A percentile compares a stretch with the other conserved stretches of the same genome.
Evolutionary conservation across 1,140 invertebrate species (phyloP).

Genomic region (Sitobion miscanthi): DNA sequence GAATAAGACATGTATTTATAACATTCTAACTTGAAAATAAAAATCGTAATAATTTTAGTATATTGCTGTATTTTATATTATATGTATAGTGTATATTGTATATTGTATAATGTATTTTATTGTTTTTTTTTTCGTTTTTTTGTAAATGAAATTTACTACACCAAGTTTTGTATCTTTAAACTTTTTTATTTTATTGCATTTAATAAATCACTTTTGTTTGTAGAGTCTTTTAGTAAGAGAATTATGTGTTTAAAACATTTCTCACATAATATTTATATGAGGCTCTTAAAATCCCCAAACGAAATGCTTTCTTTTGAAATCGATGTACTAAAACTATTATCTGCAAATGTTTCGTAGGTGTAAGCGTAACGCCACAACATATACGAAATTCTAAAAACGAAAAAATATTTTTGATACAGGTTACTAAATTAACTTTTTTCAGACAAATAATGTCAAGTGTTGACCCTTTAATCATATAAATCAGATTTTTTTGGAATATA

Average conservation of each 20-base stretch:
- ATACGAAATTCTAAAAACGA: not conserved
- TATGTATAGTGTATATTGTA: not conserved
- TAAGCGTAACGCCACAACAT: not conserved
- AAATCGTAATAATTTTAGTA: not conserved
- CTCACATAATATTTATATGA: not conserved
- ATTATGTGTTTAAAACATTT: constrained; percentile 26
- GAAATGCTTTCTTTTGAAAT: not conserved
- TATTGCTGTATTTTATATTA: not conserved
- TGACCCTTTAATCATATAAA: not conserved
- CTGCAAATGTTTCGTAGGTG: not conserved
- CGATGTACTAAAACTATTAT: not conserved
- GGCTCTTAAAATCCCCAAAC: not conserved
- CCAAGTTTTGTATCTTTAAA: constrained; percentile 17
- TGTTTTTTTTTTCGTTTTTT: not conserved
- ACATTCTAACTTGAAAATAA: not conserved
- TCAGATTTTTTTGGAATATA: not conserved
- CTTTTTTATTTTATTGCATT: constrained; percentile 33
- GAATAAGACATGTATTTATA: not conserved
- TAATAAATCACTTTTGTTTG: constrained; percentile 21
- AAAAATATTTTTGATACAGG: not conserved
- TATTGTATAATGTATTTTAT: not conserved
- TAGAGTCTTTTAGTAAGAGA: not conserved
- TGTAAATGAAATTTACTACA: constrained; percentile 10
- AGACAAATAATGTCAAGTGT: constrained; percentile 5
- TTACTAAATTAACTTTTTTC: not conserved